These are phyloP conservation scores for Electrophaes corylata DNA, from an alignment of 2,888 invertebrate species.

Conservation along the genomic window DNA sequence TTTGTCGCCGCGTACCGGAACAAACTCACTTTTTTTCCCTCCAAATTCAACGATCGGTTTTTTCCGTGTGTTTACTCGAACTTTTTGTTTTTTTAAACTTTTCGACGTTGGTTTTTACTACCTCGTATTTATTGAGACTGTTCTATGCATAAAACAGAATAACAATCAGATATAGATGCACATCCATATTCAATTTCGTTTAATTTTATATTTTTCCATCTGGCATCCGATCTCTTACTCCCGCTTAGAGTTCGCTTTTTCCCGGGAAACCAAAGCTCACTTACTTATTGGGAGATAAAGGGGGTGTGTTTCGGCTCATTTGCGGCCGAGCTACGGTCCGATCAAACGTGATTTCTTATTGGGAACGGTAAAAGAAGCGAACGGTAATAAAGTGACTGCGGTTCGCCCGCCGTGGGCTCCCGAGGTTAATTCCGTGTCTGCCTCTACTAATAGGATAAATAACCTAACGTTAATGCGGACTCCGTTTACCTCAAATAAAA, in stretches of 20 bases:
- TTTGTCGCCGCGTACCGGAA: conserved; percentile 62
- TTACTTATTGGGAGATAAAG: conserved; percentile 80
- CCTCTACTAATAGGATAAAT: conserved; percentile 57
- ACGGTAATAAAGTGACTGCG: conserved; percentile 63
- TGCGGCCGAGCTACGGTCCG: conserved; percentile 67
- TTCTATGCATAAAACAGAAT: conserved; percentile 64
- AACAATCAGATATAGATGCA: conserved; percentile 64
- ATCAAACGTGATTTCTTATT: conserved; percentile 79
- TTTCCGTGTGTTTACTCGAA: conserved; percentile 53
- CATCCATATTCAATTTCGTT: conserved; percentile 72
- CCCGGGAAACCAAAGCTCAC: conserved; percentile 65
- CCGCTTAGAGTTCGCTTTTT: conserved; percentile 61
- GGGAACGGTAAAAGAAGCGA: conserved; percentile 63
- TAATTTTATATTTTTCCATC: conserved; percentile 77
- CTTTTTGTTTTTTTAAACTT: conserved; percentile 47
- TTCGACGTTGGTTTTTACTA: conserved; percentile 48
- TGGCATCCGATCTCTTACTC: conserved; percentile 64
- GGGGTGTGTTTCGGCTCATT: conserved; percentile 80
- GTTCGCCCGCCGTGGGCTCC: conserved; percentile 53
- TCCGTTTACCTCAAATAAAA: conserved; percentile 40
- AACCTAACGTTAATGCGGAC: conserved; percentile 42
- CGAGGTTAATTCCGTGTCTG: conserved; percentile 57
- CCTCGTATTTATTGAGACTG: conserved; percentile 62
- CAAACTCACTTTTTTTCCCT: conserved; percentile 61
- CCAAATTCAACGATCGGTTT: conserved; percentile 57